phyloP scores from a whole-genome alignment of 2,797 vertebrate species.

The Mycteria americana region DNA sequence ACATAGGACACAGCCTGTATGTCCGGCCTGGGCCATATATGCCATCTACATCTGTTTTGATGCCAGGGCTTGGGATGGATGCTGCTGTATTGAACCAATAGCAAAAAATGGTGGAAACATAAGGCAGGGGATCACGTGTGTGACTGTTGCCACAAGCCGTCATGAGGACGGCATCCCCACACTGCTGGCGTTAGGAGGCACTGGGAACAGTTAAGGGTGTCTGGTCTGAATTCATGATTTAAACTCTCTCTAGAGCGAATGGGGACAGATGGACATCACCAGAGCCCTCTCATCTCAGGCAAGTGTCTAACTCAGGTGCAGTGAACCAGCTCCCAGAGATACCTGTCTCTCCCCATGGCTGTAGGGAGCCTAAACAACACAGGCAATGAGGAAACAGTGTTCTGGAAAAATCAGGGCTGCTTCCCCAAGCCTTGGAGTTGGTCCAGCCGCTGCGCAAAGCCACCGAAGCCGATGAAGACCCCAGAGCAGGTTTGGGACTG shows the following conservation, averaged over 20 bases:
- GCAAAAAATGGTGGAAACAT: neutral
- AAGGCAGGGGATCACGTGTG: neutral
- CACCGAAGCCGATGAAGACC: neutral
- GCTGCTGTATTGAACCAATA: neutral
- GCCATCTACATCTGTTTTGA: accelerated
- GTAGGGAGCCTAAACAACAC: neutral
- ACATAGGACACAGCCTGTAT: neutral
- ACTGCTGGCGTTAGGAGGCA: neutral
- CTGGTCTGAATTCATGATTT: neutral
- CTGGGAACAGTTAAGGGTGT: neutral
- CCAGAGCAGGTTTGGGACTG: neutral
- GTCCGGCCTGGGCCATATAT: neutral
- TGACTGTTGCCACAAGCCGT: neutral
- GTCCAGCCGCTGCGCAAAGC: neutral
- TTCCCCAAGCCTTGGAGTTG: neutral
- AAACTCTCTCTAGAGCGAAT: neutral
- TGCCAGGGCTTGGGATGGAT: neutral
- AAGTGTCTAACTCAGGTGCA: neutral
- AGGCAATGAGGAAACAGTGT: neutral
- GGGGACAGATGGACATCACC: neutral
- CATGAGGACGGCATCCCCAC: neutral
- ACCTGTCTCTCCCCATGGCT: neutral
- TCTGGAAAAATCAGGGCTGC: neutral
- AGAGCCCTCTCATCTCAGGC: neutral
- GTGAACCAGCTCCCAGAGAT: neutral